Evolutionary conservation across 1,140 invertebrate species (phyloP).

Genomic region (Cylas formicarius): DNA sequence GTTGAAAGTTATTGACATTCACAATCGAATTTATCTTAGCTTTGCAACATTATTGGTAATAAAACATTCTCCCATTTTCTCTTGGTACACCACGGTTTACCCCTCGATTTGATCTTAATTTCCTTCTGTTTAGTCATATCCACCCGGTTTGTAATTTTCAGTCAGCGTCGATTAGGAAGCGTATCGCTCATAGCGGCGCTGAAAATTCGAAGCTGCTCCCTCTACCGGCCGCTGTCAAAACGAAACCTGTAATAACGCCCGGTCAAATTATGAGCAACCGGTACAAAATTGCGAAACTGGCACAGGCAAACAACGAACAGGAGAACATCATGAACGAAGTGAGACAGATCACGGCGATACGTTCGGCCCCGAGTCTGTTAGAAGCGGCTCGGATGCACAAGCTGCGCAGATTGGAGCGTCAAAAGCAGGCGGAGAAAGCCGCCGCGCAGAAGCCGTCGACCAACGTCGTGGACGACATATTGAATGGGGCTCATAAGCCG

Average conservation of each 20-base stretch:
- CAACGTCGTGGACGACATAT: constrained; percentile 32
- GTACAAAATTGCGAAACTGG: constrained; percentile 31
- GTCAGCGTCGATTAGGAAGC: no score
- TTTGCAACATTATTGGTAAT: no score
- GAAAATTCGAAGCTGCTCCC: constrained; percentile 15
- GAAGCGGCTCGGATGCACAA: constrained; percentile 28
- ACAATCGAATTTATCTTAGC: no score
- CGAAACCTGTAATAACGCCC: constrained; percentile 26
- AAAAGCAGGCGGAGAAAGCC: neutral
- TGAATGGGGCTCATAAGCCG: constrained; percentile 27
- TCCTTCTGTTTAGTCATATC: no score
- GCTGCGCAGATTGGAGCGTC: constrained; percentile 17
- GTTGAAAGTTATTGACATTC: no score
- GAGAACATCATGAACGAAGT: constrained; percentile 34
- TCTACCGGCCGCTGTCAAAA: constrained; percentile 14
- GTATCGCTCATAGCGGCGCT: constrained; percentile 45
- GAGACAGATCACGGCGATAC: constrained; percentile 21
- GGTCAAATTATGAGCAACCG: constrained; percentile 34
- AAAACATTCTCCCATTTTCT: no score
- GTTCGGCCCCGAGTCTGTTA: constrained; percentile 21
- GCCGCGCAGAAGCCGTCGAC: constrained; percentile 2
- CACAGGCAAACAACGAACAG: constrained; percentile 34
- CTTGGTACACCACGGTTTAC: no score
- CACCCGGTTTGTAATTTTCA: no score
- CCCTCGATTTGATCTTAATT: no score